Evolutionary conservation across 2,113 vertebrate species (phyloP).

Genomic region (Gopherus evgoodei): DNA sequence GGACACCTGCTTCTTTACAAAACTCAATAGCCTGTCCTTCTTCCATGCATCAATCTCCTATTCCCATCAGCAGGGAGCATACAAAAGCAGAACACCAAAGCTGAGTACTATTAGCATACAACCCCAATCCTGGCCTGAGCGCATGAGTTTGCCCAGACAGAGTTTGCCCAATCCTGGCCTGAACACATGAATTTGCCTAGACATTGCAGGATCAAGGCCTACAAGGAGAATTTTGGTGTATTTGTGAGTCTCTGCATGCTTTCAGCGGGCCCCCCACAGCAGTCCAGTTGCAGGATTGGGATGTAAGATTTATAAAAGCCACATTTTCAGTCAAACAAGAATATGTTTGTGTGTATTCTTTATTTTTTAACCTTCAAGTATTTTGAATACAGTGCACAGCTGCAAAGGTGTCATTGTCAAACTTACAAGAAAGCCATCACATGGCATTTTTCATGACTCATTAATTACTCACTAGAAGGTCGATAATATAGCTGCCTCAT

Average conservation of each 20-base stretch:
- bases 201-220: fast-evolving
- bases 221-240: not conserved
- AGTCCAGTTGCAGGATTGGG: fast-evolving
- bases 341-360: not conserved
- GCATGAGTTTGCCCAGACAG: no score
- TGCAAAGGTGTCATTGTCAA: not conserved
- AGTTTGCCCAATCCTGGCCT: not conserved
- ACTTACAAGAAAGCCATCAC: not conserved
- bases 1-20: not conserved
- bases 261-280: not conserved
- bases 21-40: not conserved
- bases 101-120: not conserved
- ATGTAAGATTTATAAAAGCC: not conserved
- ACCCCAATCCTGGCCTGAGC: not conserved
- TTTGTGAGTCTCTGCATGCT: not conserved
- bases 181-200: fast-evolving
- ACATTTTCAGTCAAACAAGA: fast-evolving
- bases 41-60: not conserved
- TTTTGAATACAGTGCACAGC: not conserved
- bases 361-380: not conserved
- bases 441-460: fast-evolving
- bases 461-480: not conserved
- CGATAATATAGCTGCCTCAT: not conserved
- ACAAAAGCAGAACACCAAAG: not conserved
- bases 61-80: fast-evolving